A percentile compares a stretch with the other conserved stretches of the same genome.
These are phyloP conservation scores for Poliocrania exsul DNA, from an alignment of 2,797 vertebrate genomes.

Conservation along the genomic window DNA sequence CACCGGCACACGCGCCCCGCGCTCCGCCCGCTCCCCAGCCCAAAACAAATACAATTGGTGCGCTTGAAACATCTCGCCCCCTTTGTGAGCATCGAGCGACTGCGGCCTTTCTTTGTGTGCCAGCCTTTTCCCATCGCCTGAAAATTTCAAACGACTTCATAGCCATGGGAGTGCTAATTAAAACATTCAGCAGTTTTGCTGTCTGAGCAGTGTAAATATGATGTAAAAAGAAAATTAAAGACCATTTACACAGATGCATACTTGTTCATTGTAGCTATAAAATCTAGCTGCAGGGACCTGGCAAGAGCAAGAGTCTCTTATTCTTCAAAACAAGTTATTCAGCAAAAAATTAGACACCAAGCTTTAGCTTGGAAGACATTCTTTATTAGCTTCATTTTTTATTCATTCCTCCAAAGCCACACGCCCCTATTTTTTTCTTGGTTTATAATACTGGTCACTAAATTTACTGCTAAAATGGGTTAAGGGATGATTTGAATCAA, in stretches of 20 bases:
- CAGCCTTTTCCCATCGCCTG: background rate
- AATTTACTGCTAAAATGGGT: background rate
- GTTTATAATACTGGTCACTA: background rate
- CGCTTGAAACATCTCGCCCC: background rate
- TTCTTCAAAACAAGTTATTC: slow-evolving; percentile 23
- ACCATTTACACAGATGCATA: slow-evolving; percentile 54
- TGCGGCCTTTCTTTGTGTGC: slow-evolving; percentile 8
- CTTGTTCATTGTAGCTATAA: slow-evolving; percentile 61
- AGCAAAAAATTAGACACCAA: background rate
- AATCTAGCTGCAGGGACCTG: slow-evolving; percentile 49
- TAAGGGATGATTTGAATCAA: slow-evolving; percentile 38
- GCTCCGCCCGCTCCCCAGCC: background rate
- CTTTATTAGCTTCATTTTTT: background rate
- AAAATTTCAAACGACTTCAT: slow-evolving; percentile 39
- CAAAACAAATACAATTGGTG: slow-evolving; percentile 30
- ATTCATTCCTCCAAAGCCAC: slow-evolving; percentile 2
- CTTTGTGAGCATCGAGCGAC: slow-evolving; percentile 17
- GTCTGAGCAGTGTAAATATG: slow-evolving; percentile 51
- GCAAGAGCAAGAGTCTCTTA: background rate
- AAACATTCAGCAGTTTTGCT: slow-evolving; percentile 58
- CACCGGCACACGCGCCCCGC: background rate
- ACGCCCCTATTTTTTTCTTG: background rate
- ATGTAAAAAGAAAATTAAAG: slow-evolving; percentile 57
- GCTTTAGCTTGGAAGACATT: slow-evolving; percentile 14
- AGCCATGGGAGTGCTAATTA: slow-evolving; percentile 51